Evolutionary conservation across 2,797 vertebrate species (phyloP).

Genomic region (Emys orbicularis): DNA sequence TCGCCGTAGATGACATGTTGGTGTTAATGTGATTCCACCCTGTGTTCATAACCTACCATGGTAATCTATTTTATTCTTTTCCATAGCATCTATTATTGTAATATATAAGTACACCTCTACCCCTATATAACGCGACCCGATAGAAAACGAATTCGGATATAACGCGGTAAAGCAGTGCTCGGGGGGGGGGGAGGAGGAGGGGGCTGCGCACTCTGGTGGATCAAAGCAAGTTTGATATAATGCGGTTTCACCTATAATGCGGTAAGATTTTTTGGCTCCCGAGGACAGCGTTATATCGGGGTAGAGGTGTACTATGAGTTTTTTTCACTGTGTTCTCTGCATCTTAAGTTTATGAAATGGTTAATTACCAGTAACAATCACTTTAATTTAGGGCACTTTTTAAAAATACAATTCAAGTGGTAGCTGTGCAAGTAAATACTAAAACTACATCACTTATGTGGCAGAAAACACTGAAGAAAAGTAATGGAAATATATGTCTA

Average conservation of each 20-base stretch:
- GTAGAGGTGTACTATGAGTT: not conserved
- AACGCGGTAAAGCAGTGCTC: too few relatives aligned
- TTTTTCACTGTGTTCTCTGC: not conserved
- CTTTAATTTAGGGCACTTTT: not conserved
- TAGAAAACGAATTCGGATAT: too few relatives aligned
- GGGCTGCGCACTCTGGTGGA: too few relatives aligned
- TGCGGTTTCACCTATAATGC: too few relatives aligned
- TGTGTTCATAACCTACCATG: not conserved
- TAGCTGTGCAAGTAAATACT: not conserved
- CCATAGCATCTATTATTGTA: not conserved
- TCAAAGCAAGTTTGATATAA: too few relatives aligned
- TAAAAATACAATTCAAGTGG: not conserved
- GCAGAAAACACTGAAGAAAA: constrained; percentile 36
- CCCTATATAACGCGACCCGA: too few relatives aligned
- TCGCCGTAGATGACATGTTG: not conserved
- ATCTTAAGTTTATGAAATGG: not conserved
- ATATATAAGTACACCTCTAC: too few relatives aligned
- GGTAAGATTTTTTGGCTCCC: too few relatives aligned
- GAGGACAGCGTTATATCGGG: too few relatives aligned
- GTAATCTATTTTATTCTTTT: not conserved
- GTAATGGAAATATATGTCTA: constrained; percentile 2
- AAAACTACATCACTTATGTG: not conserved
- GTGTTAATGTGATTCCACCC: not conserved
- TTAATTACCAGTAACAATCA: not conserved
- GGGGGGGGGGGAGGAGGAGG: too few relatives aligned